Conservation (phyloP, 1,140 invertebrate genomes). For the Microplitis demolitor region DNA sequence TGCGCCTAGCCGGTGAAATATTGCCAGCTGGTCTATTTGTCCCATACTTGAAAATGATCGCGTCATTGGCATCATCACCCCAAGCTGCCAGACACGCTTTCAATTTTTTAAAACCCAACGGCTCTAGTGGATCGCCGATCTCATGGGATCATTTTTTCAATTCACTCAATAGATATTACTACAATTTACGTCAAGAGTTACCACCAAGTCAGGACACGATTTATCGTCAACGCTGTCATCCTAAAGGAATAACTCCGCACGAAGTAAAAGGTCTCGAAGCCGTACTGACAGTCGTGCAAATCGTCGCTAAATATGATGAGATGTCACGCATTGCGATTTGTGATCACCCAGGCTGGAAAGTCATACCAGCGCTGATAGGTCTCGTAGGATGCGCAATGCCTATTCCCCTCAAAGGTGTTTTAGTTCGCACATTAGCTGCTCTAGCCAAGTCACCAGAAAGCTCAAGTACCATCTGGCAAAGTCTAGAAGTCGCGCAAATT, state of each 20-base stretch:
- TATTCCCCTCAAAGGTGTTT: conserved; percentile 80
- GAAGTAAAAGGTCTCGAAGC: conserved; percentile 87
- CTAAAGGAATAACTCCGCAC: conserved; percentile 76
- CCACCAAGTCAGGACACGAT: conserved; percentile 67
- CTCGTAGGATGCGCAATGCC: conserved; percentile 86
- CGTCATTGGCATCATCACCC: conserved; percentile 76
- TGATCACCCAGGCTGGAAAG: conserved; percentile 86
- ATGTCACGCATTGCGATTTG: conserved; percentile 79
- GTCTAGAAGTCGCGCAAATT: conserved; percentile 85
- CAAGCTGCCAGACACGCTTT: conserved; percentile 81
- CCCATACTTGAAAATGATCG: conserved; percentile 86
- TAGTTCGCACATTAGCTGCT: conserved; percentile 77
- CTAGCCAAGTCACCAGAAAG: conserved; percentile 76
- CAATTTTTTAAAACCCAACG: conserved; percentile 81
- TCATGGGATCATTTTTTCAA: conserved; percentile 91
- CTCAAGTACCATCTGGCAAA: conserved; percentile 82
- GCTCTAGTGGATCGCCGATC: conserved; percentile 63
- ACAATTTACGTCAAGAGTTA: conserved; percentile 70
- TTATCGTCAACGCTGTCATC: conserved; percentile 67
- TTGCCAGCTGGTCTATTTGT: conserved; percentile 85
- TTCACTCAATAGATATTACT: conserved; percentile 79
- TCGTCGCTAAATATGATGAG: conserved; percentile 79
- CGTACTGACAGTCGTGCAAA: conserved; percentile 77
- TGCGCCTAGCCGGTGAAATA: conserved; percentile 84
- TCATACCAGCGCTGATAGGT: conserved; percentile 78